Evolutionary conservation across 2,797 vertebrate genomes (phyloP), one percentile per base, ranked within the genome.

Genomic region (Lepilemur ruficaudatus): DNA sequence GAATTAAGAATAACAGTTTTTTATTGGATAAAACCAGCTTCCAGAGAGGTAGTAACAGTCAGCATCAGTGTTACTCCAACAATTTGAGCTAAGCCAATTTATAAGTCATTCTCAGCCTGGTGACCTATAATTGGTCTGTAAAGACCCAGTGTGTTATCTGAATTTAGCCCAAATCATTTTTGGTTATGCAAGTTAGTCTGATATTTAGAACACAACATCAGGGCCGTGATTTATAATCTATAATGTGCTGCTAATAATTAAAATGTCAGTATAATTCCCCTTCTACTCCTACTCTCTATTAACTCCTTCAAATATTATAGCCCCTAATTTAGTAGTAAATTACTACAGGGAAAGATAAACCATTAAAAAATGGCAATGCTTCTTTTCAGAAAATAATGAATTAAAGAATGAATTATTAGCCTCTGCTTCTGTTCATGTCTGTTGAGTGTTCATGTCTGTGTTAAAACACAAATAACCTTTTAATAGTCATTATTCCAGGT

Each of bases 291-390:
- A 95, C 38, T 92, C 78, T 97, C 96, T 88, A 86, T 97, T 98
- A 96, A 95, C 93, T 93, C 92, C 91, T 97, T 65, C 87, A 84
- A 80, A 90, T 97, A 98, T 98, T 97, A 89, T 96, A 97, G 90
- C 85, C 69, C 88, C 75, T 97, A 98, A 98, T 97, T 98, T 97
- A 96, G 87, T 55, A 97, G 75, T 97, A 96, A 98, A 96, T 98
- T 98, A 98, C 95, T 97, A 97, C 98, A 96, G 95, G 97, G 50
- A 92, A 94, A 96, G 95, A 91, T 88, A 92, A 84, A 95, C 80
- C 78, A 96, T 96, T 98, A 96, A 73, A 94, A 87, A 35, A 20
- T 32, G 61, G 2, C 7, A 89, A 95, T 94, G 79, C 88, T 97
- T 97, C 96, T 76, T 98, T 98, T 96, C 94, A 98, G 93, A 96